These are phyloP conservation scores for Ochotona princeps DNA, from an alignment of 2,113 vertebrate species.

Conservation along the genomic window DNA sequence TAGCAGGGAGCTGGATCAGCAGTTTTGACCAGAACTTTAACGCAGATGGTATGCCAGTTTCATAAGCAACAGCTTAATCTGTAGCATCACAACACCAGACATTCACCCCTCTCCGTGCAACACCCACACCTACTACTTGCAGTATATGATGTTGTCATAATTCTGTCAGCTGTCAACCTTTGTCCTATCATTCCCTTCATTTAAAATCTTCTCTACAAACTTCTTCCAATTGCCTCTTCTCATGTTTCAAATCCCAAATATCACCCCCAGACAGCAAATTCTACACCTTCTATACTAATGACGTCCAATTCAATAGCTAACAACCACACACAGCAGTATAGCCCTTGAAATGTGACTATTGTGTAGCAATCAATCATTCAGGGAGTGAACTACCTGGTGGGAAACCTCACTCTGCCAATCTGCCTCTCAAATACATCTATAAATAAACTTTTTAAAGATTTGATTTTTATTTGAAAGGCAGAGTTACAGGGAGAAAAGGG, in stretches of 20 bases:
- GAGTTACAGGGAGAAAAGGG: too few relatives aligned
- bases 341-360: not conserved
- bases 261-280: not conserved
- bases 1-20: too few relatives aligned
- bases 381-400: too few relatives aligned
- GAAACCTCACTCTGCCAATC: too few relatives aligned
- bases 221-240: not conserved
- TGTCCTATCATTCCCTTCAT: not conserved
- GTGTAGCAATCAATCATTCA: not conserved
- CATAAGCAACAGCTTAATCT: too few relatives aligned
- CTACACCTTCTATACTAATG: not conserved
- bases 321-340: not conserved
- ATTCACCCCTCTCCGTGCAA: not conserved
- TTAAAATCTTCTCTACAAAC: slow-evolving; percentile 47
- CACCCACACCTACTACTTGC: not conserved
- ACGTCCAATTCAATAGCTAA: not conserved
- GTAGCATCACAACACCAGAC: too few relatives aligned
- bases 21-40: too few relatives aligned
- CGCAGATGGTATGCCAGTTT: too few relatives aligned
- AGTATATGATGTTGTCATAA: not conserved
- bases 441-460: too few relatives aligned
- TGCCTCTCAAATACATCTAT: too few relatives aligned
- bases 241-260: slow-evolving; percentile 23
- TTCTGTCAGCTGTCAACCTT: not conserved
- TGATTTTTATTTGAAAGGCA: too few relatives aligned